These are phyloP conservation scores for Phyllotreta cruciferae DNA, from an alignment of 2,888 invertebrate genomes.

Conservation along the genomic window DNA sequence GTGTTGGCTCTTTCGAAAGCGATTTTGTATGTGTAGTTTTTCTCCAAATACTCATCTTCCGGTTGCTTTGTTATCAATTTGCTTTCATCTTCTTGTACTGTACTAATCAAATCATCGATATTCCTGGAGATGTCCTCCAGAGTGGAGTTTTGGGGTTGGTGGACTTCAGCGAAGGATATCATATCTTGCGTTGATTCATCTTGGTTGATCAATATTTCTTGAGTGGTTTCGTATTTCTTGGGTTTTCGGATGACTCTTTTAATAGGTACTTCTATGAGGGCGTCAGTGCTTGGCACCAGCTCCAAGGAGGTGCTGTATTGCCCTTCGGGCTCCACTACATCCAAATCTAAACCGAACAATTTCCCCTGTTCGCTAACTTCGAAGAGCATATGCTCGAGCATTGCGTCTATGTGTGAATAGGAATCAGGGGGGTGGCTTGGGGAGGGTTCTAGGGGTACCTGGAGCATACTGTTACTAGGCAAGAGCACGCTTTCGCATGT, in stretches of 20 bases:
- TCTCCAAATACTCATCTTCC: constrained; percentile 44
- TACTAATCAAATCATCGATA: constrained; percentile 42
- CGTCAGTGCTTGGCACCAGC: constrained; percentile 56
- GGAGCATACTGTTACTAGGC: constrained; percentile 50
- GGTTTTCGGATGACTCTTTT: constrained; percentile 53
- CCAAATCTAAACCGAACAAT: constrained; percentile 53
- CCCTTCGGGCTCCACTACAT: constrained; percentile 48
- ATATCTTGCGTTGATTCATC: constrained; percentile 32
- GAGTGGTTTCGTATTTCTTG: constrained; percentile 54
- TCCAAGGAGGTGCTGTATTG: constrained; percentile 56
- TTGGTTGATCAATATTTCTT: constrained; percentile 48
- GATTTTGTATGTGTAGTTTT: constrained; percentile 43
- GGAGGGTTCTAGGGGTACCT: constrained; percentile 16
- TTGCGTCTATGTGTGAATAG: constrained; percentile 58
- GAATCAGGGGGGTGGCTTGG: constrained; percentile 40
- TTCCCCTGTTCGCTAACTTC: constrained; percentile 59
- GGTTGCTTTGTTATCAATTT: constrained; percentile 42
- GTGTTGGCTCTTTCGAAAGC: constrained; percentile 42
- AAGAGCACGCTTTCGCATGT: constrained; percentile 57
- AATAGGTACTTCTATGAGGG: constrained; percentile 58
- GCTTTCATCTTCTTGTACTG: constrained; percentile 47
- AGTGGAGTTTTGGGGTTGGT: constrained; percentile 41
- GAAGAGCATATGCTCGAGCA: constrained; percentile 59
- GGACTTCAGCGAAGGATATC: constrained; percentile 37
- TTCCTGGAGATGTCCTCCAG: constrained; percentile 43